phyloP scores from a whole-genome alignment of 2,888 invertebrate genomes.

The Geotrupes spiniger region DNA sequence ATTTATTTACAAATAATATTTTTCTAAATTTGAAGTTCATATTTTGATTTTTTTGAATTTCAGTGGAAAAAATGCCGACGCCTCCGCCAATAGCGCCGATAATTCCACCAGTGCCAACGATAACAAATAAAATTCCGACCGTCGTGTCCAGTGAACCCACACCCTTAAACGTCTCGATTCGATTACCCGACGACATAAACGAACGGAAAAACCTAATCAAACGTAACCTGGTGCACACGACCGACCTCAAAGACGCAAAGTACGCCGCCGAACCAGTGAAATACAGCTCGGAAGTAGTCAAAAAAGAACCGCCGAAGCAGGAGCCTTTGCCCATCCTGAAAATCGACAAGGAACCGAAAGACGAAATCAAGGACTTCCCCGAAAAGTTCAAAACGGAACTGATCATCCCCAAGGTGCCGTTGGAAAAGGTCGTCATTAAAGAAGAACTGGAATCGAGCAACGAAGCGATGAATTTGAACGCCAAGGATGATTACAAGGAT shows the following conservation, averaged over 20 bases:
- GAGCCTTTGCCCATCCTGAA: conserved; percentile 39
- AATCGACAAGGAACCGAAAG: conserved; percentile 35
- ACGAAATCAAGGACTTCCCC: conserved; percentile 35
- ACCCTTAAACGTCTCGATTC: conserved; percentile 48
- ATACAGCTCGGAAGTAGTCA: conserved; percentile 36
- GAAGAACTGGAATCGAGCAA: conserved; percentile 44
- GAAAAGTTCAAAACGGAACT: conserved; percentile 59
- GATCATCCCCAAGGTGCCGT: conserved; percentile 60
- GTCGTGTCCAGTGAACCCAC: conserved; percentile 10
- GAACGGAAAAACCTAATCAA: conserved; percentile 49
- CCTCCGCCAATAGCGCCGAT: conserved; percentile 31
- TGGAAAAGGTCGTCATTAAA: conserved; percentile 52
- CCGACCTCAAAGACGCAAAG: conserved; percentile 35
- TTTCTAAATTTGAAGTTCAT: no score
- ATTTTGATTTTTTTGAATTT: conserved; percentile 1
- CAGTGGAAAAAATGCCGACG: conserved; percentile 27
- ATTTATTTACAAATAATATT: no score
- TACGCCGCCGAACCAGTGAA: conserved; percentile 32
- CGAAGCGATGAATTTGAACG: conserved; percentile 33
- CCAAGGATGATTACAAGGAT: conserved; percentile 35
- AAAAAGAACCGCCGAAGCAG: conserved; percentile 39
- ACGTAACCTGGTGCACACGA: conserved; percentile 36
- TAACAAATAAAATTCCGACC: conserved; percentile 30
- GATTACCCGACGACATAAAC: conserved; percentile 48
- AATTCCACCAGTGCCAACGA: conserved; percentile 33